Evolutionary conservation across 2,113 vertebrate species (phyloP).

Genomic region (Larimichthys crocea): DNA sequence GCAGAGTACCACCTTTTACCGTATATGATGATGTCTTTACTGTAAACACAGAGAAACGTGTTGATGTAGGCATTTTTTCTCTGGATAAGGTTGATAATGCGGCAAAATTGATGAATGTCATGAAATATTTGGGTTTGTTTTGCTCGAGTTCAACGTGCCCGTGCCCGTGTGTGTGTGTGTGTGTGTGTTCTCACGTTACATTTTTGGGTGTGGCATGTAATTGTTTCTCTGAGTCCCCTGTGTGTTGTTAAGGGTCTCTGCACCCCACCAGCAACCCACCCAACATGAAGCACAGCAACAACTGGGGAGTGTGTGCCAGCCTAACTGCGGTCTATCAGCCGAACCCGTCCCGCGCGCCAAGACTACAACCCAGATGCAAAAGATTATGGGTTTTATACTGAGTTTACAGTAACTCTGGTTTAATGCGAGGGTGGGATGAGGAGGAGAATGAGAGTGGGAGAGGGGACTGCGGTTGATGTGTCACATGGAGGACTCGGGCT

Average conservation of each 20-base stretch:
- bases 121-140: constrained; percentile 37
- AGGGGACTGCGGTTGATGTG: constrained; percentile 64
- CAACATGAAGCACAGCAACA: constrained; percentile 49
- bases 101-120: constrained; percentile 25
- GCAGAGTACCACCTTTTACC: constrained; percentile 55
- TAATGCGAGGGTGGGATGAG: constrained; percentile 52
- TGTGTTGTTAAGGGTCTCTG: constrained; percentile 63
- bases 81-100: constrained; percentile 16
- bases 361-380: constrained; percentile 76
- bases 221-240: constrained; percentile 39
- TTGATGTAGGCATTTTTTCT: constrained; percentile 25
- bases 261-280: constrained; percentile 18
- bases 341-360: constrained; percentile 35
- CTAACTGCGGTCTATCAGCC: constrained; percentile 48
- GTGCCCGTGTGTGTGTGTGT: not conserved
- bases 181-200: constrained; percentile 26
- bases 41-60: constrained; percentile 48
- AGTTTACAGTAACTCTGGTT: constrained; percentile 77
- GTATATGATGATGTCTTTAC: constrained; percentile 35
- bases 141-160: not conserved
- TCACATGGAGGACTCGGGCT: constrained; percentile 54
- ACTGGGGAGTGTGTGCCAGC: constrained; percentile 57
- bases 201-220: constrained; percentile 63
- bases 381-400: constrained; percentile 76
- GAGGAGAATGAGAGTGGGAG: not conserved